Conservation (phyloP, 2,113 vertebrate genomes). For the Cephalopterus ornatus region DNA sequence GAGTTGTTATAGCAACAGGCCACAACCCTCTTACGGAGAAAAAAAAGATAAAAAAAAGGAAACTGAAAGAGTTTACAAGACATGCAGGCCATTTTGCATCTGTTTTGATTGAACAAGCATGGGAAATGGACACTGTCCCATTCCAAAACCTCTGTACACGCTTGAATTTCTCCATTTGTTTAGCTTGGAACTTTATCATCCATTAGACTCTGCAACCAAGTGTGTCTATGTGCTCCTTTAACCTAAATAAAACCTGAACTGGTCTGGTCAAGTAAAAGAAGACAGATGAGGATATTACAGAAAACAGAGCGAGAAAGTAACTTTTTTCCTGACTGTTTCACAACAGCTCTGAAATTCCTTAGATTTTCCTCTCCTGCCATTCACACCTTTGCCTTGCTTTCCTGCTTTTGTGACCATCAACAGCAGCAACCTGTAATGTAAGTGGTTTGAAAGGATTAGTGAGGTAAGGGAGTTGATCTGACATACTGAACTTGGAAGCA, state of each 20-base stretch:
- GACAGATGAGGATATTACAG: not conserved
- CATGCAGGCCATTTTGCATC: not conserved
- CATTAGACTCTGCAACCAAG: not conserved
- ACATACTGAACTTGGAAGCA: not conserved
- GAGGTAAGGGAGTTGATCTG: not conserved
- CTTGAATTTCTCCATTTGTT: not conserved
- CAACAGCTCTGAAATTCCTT: not conserved
- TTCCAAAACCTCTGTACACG: fast-evolving
- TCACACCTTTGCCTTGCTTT: not conserved
- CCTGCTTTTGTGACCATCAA: not conserved
- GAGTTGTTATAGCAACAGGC: conserved; percentile 2
- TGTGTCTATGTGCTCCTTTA: not conserved
- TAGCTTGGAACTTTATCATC: not conserved
- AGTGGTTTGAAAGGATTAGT: not conserved
- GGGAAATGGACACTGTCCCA: not conserved
- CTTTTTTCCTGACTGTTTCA: not conserved
- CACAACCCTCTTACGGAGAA: not conserved
- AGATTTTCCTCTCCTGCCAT: not conserved
- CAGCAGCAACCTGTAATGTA: not conserved
- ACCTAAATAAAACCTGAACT: not conserved
- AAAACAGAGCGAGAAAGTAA: not conserved
- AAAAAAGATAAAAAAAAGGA: fast-evolving
- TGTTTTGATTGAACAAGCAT: not conserved
- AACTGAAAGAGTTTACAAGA: not conserved
- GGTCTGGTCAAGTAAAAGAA: not conserved